Percentiles rank a stretch among this genome's conserved stretches.
Evolutionary conservation across 2,888 invertebrate genomes (phyloP).

Genomic region (Thera britannica): DNA sequence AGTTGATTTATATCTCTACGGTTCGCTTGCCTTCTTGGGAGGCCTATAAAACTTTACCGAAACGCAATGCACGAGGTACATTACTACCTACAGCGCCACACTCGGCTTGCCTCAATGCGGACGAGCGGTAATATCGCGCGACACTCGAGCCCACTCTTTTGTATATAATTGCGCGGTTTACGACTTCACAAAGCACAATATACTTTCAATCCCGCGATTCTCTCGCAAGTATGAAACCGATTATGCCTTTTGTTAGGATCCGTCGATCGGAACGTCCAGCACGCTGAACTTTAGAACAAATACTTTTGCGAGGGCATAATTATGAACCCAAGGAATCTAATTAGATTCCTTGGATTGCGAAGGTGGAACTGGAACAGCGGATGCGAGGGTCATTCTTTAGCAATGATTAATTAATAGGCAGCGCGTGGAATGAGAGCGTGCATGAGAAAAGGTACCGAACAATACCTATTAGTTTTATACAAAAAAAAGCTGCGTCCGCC

Average conservation of each 20-base stretch:
- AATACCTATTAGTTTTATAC: too few species aligned
- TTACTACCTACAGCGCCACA: conserved; percentile 5
- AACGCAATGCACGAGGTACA: conserved; percentile 38
- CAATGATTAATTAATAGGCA: conserved; percentile 36
- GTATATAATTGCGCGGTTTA: conserved; percentile 55
- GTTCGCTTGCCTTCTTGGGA: conserved; percentile 80
- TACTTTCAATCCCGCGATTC: conserved; percentile 21
- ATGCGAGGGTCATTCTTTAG: conserved; percentile 16
- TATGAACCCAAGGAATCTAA: too few species aligned
- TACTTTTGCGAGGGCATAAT: conserved; percentile 8
- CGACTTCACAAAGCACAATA: conserved; percentile 38
- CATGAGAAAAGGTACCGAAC: too few species aligned
- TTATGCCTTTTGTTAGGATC: conserved; percentile 20
- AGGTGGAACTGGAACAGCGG: conserved; percentile 11
- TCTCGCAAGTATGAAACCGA: conserved; percentile 21
- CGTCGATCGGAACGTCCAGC: conserved; percentile 19
- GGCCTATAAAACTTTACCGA: conserved; percentile 70
- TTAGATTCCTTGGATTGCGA: conserved; percentile 17
- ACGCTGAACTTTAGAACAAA: conserved; percentile 12
- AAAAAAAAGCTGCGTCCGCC: too few species aligned
- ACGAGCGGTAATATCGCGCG: conserved; percentile 13
- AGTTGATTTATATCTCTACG: conserved; percentile 84
- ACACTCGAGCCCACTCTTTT: conserved; percentile 21
- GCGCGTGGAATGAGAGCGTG: not conserved
- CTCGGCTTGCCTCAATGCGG: not conserved